These are phyloP conservation scores for Nestor notabilis DNA, from an alignment of 2,113 vertebrate species.

Conservation along the genomic window DNA sequence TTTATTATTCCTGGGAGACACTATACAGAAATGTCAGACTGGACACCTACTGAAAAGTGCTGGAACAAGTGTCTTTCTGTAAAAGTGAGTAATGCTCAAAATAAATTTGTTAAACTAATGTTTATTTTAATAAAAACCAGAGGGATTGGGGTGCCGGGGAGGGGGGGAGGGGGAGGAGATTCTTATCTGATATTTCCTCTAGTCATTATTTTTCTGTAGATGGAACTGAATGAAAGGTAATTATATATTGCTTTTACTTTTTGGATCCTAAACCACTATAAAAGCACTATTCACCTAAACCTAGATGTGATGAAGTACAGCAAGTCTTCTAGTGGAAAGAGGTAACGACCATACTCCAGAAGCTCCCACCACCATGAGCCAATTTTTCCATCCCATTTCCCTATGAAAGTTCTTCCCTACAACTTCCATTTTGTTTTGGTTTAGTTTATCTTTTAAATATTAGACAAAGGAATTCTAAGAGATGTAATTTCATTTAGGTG, in stretches of 20 bases:
- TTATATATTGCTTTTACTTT: background rate
- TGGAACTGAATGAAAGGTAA: background rate
- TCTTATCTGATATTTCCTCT: background rate
- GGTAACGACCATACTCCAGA: background rate
- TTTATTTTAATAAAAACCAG: background rate
- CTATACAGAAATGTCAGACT: background rate
- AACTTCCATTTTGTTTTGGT: background rate
- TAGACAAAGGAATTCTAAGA: background rate
- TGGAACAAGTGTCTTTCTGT: background rate
- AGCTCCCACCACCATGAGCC: background rate
- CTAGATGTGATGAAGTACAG: background rate
- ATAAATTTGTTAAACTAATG: background rate
- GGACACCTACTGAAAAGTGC: background rate
- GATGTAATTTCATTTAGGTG: background rate
- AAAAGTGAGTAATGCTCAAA: background rate
- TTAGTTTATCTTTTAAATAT: background rate
- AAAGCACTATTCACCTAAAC: background rate
- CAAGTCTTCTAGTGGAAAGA: background rate
- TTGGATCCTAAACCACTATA: background rate
- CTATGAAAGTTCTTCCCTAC: background rate
- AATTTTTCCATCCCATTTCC: background rate
- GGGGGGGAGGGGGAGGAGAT: background rate
- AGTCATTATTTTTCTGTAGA: background rate
- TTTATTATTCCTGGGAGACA: constrained; percentile 12
- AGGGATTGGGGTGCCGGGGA: background rate